Evolutionary conservation across 2,888 invertebrate genomes (phyloP).

Genomic region (Brachyptera putata): DNA sequence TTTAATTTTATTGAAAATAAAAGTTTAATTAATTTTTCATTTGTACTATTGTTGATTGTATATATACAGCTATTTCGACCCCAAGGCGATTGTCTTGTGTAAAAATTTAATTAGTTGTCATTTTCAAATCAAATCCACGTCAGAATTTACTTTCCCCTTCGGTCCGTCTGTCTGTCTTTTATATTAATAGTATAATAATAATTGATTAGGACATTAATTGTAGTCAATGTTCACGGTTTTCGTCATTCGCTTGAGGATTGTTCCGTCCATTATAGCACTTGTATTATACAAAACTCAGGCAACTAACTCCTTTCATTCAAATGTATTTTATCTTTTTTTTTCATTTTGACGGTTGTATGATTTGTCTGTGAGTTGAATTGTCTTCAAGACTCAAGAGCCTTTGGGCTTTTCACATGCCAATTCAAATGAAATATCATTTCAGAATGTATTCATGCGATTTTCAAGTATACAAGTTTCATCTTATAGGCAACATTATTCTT

Average conservation of each 20-base stretch:
- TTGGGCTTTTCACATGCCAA: too few relatives aligned
- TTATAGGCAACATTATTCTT: too few relatives aligned
- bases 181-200: not conserved
- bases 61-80: not conserved
- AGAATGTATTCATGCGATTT: too few relatives aligned
- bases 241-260: too few relatives aligned
- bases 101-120: constrained; percentile 12
- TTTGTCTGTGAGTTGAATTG: too few relatives aligned
- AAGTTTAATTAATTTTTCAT: constrained; percentile 5
- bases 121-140: constrained; percentile 13
- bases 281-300: too few relatives aligned
- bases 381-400: too few relatives aligned
- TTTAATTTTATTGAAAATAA: not conserved
- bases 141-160: not conserved
- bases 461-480: too few relatives aligned
- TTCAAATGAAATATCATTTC: too few relatives aligned
- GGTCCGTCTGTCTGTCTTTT: not conserved
- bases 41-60: not conserved
- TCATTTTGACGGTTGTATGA: too few relatives aligned
- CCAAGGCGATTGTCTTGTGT: constrained; percentile 1
- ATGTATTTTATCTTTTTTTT: too few relatives aligned
- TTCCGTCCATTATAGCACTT: too few relatives aligned
- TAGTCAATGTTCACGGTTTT: constrained; percentile 2
- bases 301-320: constrained; percentile 7
- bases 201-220: constrained; percentile 15